Evolutionary conservation across 2,797 vertebrate genomes (phyloP).

Genomic region (Pseudomugil gertrudae): DNA sequence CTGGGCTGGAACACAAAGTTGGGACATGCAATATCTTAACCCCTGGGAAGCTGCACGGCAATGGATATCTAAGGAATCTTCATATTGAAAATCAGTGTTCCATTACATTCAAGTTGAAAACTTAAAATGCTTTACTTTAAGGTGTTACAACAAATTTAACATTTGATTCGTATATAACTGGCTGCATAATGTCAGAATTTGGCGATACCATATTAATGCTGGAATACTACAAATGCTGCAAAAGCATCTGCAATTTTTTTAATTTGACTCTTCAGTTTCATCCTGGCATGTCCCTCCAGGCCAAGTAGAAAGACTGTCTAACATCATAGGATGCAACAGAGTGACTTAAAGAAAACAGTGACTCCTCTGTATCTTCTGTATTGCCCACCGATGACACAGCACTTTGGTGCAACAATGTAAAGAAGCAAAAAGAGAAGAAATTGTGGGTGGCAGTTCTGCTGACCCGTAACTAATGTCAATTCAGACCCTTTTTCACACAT

Average conservation of each 20-base stretch:
- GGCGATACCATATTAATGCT: too few relatives aligned
- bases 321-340: constrained; percentile 10
- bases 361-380: constrained; percentile 14
- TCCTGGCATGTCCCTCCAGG: background rate
- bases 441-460: constrained; percentile 20
- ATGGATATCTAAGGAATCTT: background rate
- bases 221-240: background rate
- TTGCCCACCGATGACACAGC: background rate
- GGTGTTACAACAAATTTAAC: background rate
- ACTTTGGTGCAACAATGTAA: constrained; percentile 36
- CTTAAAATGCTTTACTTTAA: background rate
- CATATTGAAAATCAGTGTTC: background rate
- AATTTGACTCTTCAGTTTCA: background rate
- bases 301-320: background rate
- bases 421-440: background rate
- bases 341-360: constrained; percentile 8
- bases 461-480: constrained; percentile 61
- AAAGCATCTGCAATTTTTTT: background rate
- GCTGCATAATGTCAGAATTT: background rate
- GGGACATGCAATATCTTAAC: background rate
- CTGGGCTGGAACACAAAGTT: background rate
- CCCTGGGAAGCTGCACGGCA: too few relatives aligned
- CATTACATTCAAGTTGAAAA: background rate
- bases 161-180: background rate
- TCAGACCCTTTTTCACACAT: constrained; percentile 29